phyloP scores from a whole-genome alignment of 1,140 invertebrate species.

The Drosophila dunni region DNA sequence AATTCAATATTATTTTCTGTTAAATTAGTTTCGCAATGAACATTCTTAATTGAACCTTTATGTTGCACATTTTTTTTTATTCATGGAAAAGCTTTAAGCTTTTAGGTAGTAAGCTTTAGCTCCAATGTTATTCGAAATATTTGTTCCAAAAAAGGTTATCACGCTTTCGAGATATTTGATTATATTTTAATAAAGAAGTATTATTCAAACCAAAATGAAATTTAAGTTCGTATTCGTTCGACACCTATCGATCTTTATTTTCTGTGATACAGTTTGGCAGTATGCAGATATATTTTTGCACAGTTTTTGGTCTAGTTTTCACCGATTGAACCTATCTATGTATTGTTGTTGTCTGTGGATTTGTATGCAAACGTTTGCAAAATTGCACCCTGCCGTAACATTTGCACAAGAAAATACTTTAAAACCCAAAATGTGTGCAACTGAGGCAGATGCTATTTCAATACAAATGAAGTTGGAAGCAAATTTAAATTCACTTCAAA shows the following conservation, averaged over 20 bases:
- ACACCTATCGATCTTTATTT: constrained; percentile 33
- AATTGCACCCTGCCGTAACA: constrained; percentile 65
- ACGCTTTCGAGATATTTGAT: too few relatives aligned
- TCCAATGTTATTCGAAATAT: too few relatives aligned
- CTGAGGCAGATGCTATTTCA: constrained; percentile 4
- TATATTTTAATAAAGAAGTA: too few relatives aligned
- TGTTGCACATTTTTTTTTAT: too few relatives aligned
- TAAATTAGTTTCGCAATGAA: too few relatives aligned
- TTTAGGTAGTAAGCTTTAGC: too few relatives aligned
- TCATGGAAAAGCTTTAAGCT: too few relatives aligned
- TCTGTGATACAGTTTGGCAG: constrained; percentile 49
- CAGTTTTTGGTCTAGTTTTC: constrained; percentile 59
- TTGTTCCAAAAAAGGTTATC: too few relatives aligned
- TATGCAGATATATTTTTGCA: constrained; percentile 27
- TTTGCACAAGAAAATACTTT: constrained; percentile 63
- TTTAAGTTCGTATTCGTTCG: background rate
- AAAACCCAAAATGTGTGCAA: constrained; percentile 35
- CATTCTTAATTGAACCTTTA: too few relatives aligned
- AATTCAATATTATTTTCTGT: too few relatives aligned
- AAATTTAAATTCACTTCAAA: constrained; percentile 34
- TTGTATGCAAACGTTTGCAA: constrained; percentile 70
- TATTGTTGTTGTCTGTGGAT: constrained; percentile 48
- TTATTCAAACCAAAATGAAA: background rate
- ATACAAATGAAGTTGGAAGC: background rate
- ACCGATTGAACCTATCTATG: constrained; percentile 45